phyloP scores from a whole-genome alignment of 2,888 invertebrate genomes.

The Perithous albicinctus region DNA sequence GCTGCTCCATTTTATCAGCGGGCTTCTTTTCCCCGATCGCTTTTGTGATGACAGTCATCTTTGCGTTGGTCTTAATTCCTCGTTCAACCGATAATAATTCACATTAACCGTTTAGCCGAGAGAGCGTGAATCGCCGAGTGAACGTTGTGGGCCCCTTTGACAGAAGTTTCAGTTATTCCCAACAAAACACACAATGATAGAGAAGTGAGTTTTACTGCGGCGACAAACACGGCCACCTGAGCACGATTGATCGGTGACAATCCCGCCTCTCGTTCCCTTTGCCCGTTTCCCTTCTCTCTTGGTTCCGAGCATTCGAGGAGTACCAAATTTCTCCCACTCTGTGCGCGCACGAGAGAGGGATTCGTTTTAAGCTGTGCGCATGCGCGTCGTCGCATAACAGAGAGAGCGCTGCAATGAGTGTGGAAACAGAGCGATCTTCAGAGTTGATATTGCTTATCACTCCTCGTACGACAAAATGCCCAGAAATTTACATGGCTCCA shows the following conservation, averaged over 20 bases:
- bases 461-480: background rate
- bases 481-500: background rate
- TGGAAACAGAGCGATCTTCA: background rate
- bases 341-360: too few species aligned
- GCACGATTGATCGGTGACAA: conserved; percentile 71
- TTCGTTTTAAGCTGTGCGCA: too few species aligned
- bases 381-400: background rate
- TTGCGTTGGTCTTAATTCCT: conserved; percentile 55
- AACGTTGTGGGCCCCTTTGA: background rate
- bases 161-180: conserved; percentile 13
- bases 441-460: too few species aligned
- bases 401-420: too few species aligned
- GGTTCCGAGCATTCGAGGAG: background rate
- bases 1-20: conserved; percentile 88
- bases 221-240: conserved; percentile 63
- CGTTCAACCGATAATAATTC: background rate
- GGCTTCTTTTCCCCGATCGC: conserved; percentile 90
- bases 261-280: conserved; percentile 48
- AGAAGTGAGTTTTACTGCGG: conserved; percentile 10
- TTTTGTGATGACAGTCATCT: conserved; percentile 93
- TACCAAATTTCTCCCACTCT: conserved; percentile 11
- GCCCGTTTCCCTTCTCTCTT: background rate
- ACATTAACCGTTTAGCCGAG: background rate
- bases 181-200: conserved; percentile 42
- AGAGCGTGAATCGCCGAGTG: background rate